Conservation (phyloP, 1,140 invertebrate species). For the Thaumetopoea pityocampa region DNA sequence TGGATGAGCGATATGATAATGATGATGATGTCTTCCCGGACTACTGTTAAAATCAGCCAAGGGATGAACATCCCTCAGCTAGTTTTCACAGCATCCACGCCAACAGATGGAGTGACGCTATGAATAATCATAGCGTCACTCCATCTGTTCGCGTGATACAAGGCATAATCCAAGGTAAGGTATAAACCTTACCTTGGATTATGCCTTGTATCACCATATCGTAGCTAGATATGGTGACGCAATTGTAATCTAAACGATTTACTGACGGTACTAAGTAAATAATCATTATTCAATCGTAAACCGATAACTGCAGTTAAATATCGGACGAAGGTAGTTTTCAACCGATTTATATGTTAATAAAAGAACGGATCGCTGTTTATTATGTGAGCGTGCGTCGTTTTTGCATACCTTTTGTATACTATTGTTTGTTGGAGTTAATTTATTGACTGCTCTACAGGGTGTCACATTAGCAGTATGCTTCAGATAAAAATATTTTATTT, state of each 20-base stretch:
- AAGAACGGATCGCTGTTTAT: conserved; percentile 20
- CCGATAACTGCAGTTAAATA: conserved; percentile 5
- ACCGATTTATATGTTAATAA: conserved; percentile 44
- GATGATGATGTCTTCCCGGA: no score
- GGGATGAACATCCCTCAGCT: no score
- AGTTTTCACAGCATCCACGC: no score
- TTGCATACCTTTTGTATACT: conserved; percentile 26
- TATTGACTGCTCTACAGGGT: conserved; percentile 1
- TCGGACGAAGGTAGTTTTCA: conserved; percentile 31
- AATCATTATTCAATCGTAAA: conserved; percentile 3
- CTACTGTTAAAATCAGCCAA: no score
- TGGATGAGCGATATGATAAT: no score
- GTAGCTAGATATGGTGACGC: neutral
- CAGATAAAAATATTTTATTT: neutral
- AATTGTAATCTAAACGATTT: no score
- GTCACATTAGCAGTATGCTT: neutral
- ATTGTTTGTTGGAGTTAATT: conserved; percentile 26
- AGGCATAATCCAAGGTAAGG: no score
- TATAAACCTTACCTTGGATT: no score
- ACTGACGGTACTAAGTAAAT: no score
- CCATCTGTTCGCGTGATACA: no score
- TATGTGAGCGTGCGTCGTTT: conserved; percentile 16
- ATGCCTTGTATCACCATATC: neutral
- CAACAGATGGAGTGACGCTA: no score
- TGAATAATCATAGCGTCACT: no score